Conservation (phyloP, 2,888 invertebrate genomes). For the Eristalis intricaria region DNA sequence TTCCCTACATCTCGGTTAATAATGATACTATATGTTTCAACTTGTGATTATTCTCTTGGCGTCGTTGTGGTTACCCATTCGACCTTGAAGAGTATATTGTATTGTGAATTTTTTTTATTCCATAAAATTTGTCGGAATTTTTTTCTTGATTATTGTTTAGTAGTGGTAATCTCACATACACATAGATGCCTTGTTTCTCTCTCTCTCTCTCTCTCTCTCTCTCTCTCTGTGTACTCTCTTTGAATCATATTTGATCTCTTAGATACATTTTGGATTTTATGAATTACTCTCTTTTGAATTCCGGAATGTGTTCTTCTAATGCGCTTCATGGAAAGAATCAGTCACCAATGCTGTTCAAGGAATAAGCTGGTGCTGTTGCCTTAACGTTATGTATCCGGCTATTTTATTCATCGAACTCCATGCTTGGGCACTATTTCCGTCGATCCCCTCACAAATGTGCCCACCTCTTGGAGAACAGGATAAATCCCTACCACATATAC, state of each 20-base stretch:
- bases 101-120: slow-evolving; percentile 28
- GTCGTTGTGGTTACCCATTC: slow-evolving; percentile 64
- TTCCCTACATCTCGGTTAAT: not conserved
- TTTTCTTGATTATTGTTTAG: slow-evolving; percentile 38
- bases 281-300: too few species aligned
- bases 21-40: slow-evolving; percentile 25
- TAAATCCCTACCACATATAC: not conserved
- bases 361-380: too few species aligned
- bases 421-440: too few species aligned
- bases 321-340: slow-evolving; percentile 9
- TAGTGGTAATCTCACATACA: slow-evolving; percentile 27
- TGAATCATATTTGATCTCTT: not conserved
- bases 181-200: slow-evolving; percentile 7
- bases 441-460: not conserved
- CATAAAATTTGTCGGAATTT: slow-evolving; percentile 7
- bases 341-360: slow-evolving; percentile 3
- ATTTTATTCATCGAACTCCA: too few species aligned
- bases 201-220: slow-evolving; percentile 5
- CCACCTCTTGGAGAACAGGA: not conserved
- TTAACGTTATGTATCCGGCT: too few species aligned
- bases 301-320: not conserved
- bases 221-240: not conserved
- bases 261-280: too few species aligned
- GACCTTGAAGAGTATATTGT: slow-evolving; percentile 66
- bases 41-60: slow-evolving; percentile 53